Evolutionary conservation across 2,113 vertebrate species (phyloP).

Genomic region (Mastomys coucha): DNA sequence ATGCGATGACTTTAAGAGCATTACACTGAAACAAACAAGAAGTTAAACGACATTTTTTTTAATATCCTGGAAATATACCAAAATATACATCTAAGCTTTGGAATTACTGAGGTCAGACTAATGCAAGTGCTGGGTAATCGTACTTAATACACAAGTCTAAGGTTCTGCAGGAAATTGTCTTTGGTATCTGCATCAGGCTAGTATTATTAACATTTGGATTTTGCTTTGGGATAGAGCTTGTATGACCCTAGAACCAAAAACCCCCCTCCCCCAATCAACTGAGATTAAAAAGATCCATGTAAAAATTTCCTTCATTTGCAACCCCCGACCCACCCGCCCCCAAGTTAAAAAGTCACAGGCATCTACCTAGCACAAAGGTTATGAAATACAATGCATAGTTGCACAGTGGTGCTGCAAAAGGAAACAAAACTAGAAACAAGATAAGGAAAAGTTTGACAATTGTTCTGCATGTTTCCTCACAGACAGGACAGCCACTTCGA

Average conservation of each 20-base stretch:
- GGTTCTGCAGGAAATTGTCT: slow-evolving; percentile 96
- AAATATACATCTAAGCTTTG: slow-evolving; percentile 99
- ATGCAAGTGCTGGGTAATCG: slow-evolving; percentile 99
- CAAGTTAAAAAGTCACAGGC: slow-evolving; percentile 92
- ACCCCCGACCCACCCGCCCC: slow-evolving; percentile 81
- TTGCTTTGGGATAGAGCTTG: slow-evolving; percentile 99
- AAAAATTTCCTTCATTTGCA: slow-evolving; percentile 94
- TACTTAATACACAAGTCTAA: slow-evolving; percentile 99
- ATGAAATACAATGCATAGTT: slow-evolving; percentile 98
- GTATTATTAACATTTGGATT: slow-evolving; percentile 99
- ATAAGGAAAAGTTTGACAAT: slow-evolving; percentile 81
- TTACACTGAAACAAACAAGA: slow-evolving; percentile 97
- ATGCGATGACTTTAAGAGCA: slow-evolving; percentile 99
- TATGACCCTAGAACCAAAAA: slow-evolving; percentile 94
- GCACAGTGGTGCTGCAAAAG: slow-evolving; percentile 92
- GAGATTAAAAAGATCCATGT: slow-evolving; percentile 93
- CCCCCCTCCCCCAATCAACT: slow-evolving; percentile 89
- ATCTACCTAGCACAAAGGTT: slow-evolving; percentile 92
- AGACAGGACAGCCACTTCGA: slow-evolving; percentile 90
- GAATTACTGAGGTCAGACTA: slow-evolving; percentile 99
- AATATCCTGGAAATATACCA: slow-evolving; percentile 99
- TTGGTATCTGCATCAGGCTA: slow-evolving; percentile 99
- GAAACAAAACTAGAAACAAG: slow-evolving; percentile 81
- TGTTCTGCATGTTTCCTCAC: slow-evolving; percentile 83
- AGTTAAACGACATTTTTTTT: slow-evolving; percentile 93